Base-by-base conservation (phyloP, 1,140 invertebrate genomes). In the Zophobas atratus region DNA sequence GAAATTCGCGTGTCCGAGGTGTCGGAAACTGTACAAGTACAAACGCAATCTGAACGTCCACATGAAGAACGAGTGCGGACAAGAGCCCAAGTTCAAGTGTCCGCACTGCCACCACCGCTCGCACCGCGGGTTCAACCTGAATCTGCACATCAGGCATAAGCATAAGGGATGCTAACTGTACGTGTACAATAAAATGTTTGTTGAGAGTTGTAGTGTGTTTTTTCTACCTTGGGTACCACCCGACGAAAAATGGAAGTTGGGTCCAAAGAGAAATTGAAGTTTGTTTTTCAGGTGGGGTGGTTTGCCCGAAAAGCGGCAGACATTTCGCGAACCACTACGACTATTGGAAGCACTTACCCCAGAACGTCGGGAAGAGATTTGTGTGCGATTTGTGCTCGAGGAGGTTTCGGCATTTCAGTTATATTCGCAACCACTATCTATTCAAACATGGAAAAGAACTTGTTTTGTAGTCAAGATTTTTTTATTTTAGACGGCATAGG, bases 271-370 rank as follows among this genome's bases (percentile, higher is more conserved):
- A 49, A 49, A 49, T 49, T n/a, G 6, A n/a, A 49, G 20, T 20
- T 70, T 70, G 57, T 46, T 57, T 75, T 75, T 20, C 55, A 75
- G 72, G 46, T 60, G 8, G 43, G 41, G 1, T 75, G 34, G 6
- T 41, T 46, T 80, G 79, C 70, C 76, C 77, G n/a, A 75, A 73
- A 73, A 78, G 79, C 67, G 56, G 63, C 4, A 74, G 38, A 34
- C 36, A 76, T n/a, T 83, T 80, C 70, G 82, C 81, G 77, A 83
- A 81, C 76, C 70, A 63, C 6, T 79, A 81, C 53, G 78, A 81
- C 0, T 71, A 82, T 55, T 55, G 60, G 20, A 53, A 78, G 6
- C 82, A 83, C 72, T 41, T 79, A 33, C 73, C 77, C 6, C 75
- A 75, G 82, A 83, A 71, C 82, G 82, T 72, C 80, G 79, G 6